Evolutionary conservation across 2,888 invertebrate species (phyloP).

Genomic region (Horisme vitalbata): DNA sequence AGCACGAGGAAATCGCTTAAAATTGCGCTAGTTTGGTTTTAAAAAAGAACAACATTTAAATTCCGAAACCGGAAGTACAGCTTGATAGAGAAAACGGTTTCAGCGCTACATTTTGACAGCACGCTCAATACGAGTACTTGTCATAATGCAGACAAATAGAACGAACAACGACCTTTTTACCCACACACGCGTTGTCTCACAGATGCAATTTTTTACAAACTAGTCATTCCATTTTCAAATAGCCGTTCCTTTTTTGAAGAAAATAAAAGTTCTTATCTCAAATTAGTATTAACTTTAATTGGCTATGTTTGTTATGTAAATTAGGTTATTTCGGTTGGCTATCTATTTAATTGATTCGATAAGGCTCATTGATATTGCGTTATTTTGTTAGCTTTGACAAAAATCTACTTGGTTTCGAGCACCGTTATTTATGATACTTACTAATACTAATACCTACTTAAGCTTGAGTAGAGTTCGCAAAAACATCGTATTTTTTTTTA

Average conservation of each 20-base stretch:
- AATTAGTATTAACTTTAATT: slow-evolving; percentile 12
- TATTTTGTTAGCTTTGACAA: slow-evolving; percentile 22
- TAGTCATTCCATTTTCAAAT: slow-evolving; percentile 6
- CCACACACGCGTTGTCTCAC: slow-evolving; percentile 5
- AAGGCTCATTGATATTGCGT: slow-evolving; percentile 8
- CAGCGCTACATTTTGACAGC: too few species aligned
- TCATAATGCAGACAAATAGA: too few species aligned
- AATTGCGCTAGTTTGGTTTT: too few species aligned
- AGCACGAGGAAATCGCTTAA: too few species aligned
- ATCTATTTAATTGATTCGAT: slow-evolving; percentile 28
- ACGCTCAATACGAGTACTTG: too few species aligned
- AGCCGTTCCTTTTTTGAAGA: not conserved
- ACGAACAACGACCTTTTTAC: too few species aligned
- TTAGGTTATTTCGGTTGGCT: slow-evolving; percentile 11
- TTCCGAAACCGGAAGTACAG: too few species aligned
- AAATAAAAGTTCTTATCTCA: slow-evolving; percentile 11
- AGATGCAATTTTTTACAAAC: not conserved
- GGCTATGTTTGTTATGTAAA: slow-evolving; percentile 22
- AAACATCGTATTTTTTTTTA: too few species aligned
- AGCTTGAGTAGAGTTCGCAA: slow-evolving; percentile 20
- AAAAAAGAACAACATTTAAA: too few species aligned
- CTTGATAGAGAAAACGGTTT: too few species aligned
- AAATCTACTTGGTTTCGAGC: slow-evolving; percentile 23
- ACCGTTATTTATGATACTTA: slow-evolving; percentile 15
- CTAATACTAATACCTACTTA: too few species aligned